Percentiles rank a stretch among this genome's conserved stretches.
phyloP scores from a whole-genome alignment of 2,888 invertebrate species.

The Idaea aversata region DNA sequence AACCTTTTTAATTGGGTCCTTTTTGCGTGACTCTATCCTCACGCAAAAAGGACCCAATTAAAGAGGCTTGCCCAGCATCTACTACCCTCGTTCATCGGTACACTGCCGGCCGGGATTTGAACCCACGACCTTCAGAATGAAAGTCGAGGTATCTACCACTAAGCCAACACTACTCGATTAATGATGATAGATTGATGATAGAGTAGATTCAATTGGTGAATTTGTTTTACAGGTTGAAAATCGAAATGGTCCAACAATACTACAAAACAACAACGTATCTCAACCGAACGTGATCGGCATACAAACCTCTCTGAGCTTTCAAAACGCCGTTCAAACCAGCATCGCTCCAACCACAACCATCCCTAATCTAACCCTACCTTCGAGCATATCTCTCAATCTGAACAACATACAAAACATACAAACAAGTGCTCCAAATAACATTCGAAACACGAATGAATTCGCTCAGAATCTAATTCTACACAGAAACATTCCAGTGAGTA shows the following conservation, averaged over 20 bases:
- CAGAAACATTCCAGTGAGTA: constrained; percentile 48
- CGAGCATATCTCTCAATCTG: constrained; percentile 59
- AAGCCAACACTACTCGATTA: too few relatives aligned
- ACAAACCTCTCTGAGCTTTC: constrained; percentile 51
- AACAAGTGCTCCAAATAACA: constrained; percentile 51
- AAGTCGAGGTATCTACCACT: too few relatives aligned
- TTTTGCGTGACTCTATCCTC: too few relatives aligned
- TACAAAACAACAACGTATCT: constrained; percentile 49
- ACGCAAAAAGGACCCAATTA: too few relatives aligned
- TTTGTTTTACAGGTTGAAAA: constrained; percentile 56
- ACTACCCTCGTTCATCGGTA: too few relatives aligned
- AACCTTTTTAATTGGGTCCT: too few relatives aligned
- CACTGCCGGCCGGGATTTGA: too few relatives aligned
- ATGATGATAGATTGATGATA: too few relatives aligned
- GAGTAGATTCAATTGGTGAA: too few relatives aligned
- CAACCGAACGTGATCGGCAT: constrained; percentile 59
- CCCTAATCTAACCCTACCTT: constrained; percentile 52
- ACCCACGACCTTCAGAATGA: too few relatives aligned
- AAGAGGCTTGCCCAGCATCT: too few relatives aligned
- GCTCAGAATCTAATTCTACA: constrained; percentile 69
- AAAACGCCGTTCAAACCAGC: constrained; percentile 45
- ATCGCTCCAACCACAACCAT: constrained; percentile 52
- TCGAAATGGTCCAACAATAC: constrained; percentile 60
- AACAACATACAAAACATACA: constrained; percentile 48
- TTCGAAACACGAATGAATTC: constrained; percentile 54